Evolutionary conservation across 2,797 vertebrate genomes (phyloP).

Genomic region (Bradypodion pumilum): DNA sequence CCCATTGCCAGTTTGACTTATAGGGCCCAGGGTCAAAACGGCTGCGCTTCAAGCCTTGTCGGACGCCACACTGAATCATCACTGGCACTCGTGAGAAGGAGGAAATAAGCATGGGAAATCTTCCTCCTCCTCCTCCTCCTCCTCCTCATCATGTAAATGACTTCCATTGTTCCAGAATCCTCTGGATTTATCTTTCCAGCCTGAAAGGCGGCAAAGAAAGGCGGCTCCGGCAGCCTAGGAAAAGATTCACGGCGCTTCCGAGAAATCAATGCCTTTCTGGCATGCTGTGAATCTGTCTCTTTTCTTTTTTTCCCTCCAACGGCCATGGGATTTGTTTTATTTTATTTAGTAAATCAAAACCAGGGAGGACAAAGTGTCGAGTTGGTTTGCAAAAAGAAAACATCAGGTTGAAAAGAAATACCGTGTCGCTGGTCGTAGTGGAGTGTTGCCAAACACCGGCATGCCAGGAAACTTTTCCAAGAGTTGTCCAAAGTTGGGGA

Average conservation of each 20-base stretch:
- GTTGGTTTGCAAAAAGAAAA: neutral
- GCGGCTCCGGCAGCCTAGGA: neutral
- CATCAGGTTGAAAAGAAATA: no score
- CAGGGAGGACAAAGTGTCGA: neutral
- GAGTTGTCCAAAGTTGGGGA: no score
- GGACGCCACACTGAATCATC: neutral
- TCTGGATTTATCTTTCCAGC: neutral
- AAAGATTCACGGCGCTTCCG: neutral
- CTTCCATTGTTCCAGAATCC: neutral
- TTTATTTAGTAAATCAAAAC: neutral
- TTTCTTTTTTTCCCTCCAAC: neutral
- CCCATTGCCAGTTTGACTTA: neutral
- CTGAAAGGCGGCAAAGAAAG: neutral
- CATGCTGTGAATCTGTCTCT: neutral
- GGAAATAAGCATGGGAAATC: neutral
- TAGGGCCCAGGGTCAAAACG: neutral
- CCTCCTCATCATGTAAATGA: neutral
- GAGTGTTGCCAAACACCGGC: no score
- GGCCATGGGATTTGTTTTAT: neutral
- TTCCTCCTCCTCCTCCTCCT: neutral
- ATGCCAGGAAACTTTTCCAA: no score
- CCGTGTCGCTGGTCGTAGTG: no score
- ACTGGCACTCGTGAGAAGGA: neutral
- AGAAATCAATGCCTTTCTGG: conserved; percentile 14
- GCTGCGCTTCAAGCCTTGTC: neutral